Base-by-base conservation (phyloP, 2,888 invertebrate genomes). In the Callinectes sapidus region DNA sequence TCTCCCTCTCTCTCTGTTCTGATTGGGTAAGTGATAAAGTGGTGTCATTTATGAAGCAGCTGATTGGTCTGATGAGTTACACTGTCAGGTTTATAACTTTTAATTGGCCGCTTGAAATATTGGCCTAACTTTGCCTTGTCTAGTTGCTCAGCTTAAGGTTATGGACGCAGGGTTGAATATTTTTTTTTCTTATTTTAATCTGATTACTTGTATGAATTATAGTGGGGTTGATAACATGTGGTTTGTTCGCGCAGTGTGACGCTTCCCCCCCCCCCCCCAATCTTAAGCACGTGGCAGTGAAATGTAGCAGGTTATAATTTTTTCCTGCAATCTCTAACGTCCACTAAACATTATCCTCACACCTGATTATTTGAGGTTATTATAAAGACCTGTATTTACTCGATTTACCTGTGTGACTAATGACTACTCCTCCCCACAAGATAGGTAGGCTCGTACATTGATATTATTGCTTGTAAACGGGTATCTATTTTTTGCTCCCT, bases 21-120 rank as follows among this genome's bases (percentile, higher is more conserved):
- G 81, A 81, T 81, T 81, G 35, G 32, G 13, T 35, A 32, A 35
- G 81, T 81, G 81, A 81, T 81, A 81, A 81, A 81, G 81, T 81
- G 35, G 32, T 35, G 81, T 81, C 81, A 81, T 81, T 81, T 81
- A 35, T 16, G 35, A 32, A 35, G 16, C 81, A 81, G 10, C 35
- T 81, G 81, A 81, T 81, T 35, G 81, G 35, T 35, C 16, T 5
- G 81, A 18, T 81, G 81, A 81, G 35, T 81, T 81, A 81, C 14
- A n/a, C 13, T 0, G 81, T 81, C 81, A 81, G 18, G 16, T 35
- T 81, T 81, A 81, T 81, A 81, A 81, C 35, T 18, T 81, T 81
- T 81, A 81, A 81, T 81, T 81, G 81, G 81, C 14, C 10, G 35
- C 81, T 2, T 81, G 81, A 81, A 16, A 32, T 81, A 81, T 14